Percentiles rank a stretch among this genome's conserved stretches.
Conservation (phyloP, 2,888 invertebrate species). For the Quadriops clusia region DNA sequence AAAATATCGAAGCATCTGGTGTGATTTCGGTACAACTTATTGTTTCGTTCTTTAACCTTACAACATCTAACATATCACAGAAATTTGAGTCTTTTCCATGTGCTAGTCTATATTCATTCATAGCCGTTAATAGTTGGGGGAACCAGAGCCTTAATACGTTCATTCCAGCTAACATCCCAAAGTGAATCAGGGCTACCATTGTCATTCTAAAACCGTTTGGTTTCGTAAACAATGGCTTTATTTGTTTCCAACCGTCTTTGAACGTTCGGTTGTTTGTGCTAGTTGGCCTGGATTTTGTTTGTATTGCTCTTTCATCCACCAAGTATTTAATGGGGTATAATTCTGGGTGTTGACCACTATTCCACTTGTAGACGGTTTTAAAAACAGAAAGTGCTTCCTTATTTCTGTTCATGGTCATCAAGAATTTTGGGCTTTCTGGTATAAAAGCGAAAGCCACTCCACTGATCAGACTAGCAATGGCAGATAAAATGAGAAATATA, state of each 20-base stretch:
- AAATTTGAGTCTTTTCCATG: slow-evolving; percentile 30
- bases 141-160: slow-evolving; percentile 80
- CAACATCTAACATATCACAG: slow-evolving; percentile 40
- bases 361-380: slow-evolving; percentile 46
- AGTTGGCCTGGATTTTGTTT: slow-evolving; percentile 17
- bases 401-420: slow-evolving; percentile 51
- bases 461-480: slow-evolving; percentile 53
- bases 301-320: slow-evolving; percentile 22
- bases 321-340: slow-evolving; percentile 44
- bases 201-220: slow-evolving; percentile 50
- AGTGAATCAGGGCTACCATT: slow-evolving; percentile 52
- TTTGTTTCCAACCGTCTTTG: slow-evolving; percentile 47
- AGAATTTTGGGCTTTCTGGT: slow-evolving; percentile 64
- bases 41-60: no score
- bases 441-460: slow-evolving; percentile 46
- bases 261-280: slow-evolving; percentile 37
- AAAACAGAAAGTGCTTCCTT: slow-evolving; percentile 50
- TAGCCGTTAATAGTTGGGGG: slow-evolving; percentile 71
- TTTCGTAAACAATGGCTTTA: slow-evolving; percentile 50
- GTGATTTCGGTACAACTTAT: no score
- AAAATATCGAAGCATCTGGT: no score
- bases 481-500: slow-evolving; percentile 45
- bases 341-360: slow-evolving; percentile 45
- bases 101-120: slow-evolving; percentile 33
- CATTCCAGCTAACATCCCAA: slow-evolving; percentile 52